Base-by-base conservation (phyloP, 1,140 invertebrate species). In the Psilanteris sp. region DNA sequence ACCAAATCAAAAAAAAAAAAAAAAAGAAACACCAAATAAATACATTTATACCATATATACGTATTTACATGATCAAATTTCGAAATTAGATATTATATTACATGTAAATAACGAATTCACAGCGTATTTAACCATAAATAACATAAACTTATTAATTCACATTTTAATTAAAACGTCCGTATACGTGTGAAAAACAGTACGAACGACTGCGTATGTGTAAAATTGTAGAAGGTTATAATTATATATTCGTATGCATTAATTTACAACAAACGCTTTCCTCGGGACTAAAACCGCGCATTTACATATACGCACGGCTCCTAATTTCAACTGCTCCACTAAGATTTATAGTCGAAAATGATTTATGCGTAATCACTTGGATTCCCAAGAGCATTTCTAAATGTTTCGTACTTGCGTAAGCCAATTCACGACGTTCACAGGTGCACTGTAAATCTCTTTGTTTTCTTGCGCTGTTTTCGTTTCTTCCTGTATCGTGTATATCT, bases 391-490 rank as follows among this genome's bases (percentile, higher is more conserved):
- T 46, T 50, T 59, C 43, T 41, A 50, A 70, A 27, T 43, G 41
- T 59, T 61, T 62, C 44, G n/a, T 29, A 37, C 22, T 61, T 20
- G 22, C 66, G 10, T 54, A 34, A 22, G 15, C 36, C 55, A 16
- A 61, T 71, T 44, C 55, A 59, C 13, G 14, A 44, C 31, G 32
- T 2, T 18, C 36, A 72, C 48, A 62, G 48, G 46, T 72, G 48
- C 31, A 41, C 26, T 62, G 67, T 72, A 72, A 72, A 62, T 72
- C 67, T 62, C 46, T 72, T 72, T 62, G 55, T 72, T 61, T 70
- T 54, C 67, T 52, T 46, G 66, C 34, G 9, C 36, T 22, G 22
- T 61, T 70, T 61, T 44, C 37, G 10, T 62, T 62, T 72, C 39
- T 62, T 62, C 46, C 55, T 55, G 67, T 37, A 71, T 44, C 44